phyloP scores from a whole-genome alignment of 2,888 invertebrate genomes.

The Melikaiella ostensackeni region DNA sequence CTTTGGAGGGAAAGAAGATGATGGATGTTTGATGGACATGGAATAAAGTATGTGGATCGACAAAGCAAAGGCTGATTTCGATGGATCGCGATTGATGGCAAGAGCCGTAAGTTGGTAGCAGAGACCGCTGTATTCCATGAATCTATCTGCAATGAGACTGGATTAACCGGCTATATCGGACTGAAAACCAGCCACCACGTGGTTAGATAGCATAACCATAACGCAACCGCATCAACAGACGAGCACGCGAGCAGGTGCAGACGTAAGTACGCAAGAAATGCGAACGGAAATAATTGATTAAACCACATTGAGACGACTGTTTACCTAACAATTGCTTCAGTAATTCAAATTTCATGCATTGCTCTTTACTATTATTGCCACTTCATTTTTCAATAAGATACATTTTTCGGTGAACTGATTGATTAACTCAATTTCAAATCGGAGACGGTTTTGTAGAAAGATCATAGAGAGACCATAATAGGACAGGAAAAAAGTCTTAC shows the following conservation, averaged over 20 bases:
- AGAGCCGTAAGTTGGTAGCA: conserved; percentile 34
- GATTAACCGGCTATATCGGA: conserved; percentile 46
- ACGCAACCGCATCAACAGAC: conserved; percentile 35
- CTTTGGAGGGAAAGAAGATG: background rate
- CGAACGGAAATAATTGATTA: conserved; percentile 41
- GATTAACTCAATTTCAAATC: too few relatives aligned
- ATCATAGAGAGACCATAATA: too few relatives aligned
- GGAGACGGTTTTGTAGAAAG: too few relatives aligned
- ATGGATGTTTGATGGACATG: background rate
- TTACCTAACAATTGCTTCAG: conserved; percentile 24
- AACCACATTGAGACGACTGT: conserved; percentile 28
- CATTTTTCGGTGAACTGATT: background rate
- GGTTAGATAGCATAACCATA: conserved; percentile 41
- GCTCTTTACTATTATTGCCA: background rate
- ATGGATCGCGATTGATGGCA: conserved; percentile 22
- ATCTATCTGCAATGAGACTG: conserved; percentile 44
- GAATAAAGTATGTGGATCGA: conserved; percentile 11
- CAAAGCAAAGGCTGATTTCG: conserved; percentile 27
- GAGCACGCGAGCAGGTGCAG: conserved; percentile 32
- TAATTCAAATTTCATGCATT: conserved; percentile 22
- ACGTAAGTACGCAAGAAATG: conserved; percentile 26
- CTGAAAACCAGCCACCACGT: conserved; percentile 42
- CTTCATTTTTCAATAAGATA: background rate
- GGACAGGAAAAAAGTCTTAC: too few relatives aligned
- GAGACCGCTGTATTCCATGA: conserved; percentile 46